Percentiles rank a stretch among this genome's conserved stretches.
phyloP scores from a whole-genome alignment of 2,113 vertebrate genomes.

The Planiliza haematocheilus region DNA sequence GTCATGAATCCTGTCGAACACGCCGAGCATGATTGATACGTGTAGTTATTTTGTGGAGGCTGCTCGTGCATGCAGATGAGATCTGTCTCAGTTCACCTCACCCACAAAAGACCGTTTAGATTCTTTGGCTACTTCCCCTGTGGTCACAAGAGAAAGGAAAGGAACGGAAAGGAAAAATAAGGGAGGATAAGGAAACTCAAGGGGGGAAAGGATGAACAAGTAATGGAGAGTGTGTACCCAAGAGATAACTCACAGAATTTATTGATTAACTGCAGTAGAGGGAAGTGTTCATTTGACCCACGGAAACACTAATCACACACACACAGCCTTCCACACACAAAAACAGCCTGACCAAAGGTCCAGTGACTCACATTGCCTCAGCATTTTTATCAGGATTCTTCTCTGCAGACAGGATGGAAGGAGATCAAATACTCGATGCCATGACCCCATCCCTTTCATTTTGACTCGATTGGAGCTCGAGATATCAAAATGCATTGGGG shows the following conservation, averaged over 20 bases:
- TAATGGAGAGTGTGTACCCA: not conserved
- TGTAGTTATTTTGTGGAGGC: slow-evolving; percentile 70
- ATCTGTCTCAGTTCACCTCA: slow-evolving; percentile 69
- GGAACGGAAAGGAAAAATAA: no score
- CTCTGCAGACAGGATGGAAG: slow-evolving; percentile 48
- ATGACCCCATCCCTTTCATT: slow-evolving; percentile 72
- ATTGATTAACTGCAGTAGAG: slow-evolving; percentile 60
- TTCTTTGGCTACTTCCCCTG: slow-evolving; percentile 38
- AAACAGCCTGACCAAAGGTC: slow-evolving; percentile 33
- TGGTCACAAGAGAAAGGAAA: slow-evolving; percentile 15
- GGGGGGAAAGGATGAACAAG: slow-evolving; percentile 5
- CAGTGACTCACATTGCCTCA: slow-evolving; percentile 35
- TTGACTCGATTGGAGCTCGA: slow-evolving; percentile 59
- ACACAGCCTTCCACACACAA: slow-evolving; percentile 19
- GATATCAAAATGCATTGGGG: slow-evolving; percentile 69
- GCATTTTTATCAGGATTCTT: slow-evolving; percentile 64
- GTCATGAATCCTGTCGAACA: slow-evolving; percentile 61
- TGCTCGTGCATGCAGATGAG: slow-evolving; percentile 76
- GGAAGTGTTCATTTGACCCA: slow-evolving; percentile 59
- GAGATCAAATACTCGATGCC: slow-evolving; percentile 70
- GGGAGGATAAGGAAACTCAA: slow-evolving; percentile 3
- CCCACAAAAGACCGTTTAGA: slow-evolving; percentile 71
- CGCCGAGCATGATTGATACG: slow-evolving; percentile 71
- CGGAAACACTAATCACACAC: slow-evolving; percentile 47
- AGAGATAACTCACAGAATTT: slow-evolving; percentile 49